Evolutionary conservation across 2,888 invertebrate genomes (phyloP).

Genomic region (Hemaris fuciformis): DNA sequence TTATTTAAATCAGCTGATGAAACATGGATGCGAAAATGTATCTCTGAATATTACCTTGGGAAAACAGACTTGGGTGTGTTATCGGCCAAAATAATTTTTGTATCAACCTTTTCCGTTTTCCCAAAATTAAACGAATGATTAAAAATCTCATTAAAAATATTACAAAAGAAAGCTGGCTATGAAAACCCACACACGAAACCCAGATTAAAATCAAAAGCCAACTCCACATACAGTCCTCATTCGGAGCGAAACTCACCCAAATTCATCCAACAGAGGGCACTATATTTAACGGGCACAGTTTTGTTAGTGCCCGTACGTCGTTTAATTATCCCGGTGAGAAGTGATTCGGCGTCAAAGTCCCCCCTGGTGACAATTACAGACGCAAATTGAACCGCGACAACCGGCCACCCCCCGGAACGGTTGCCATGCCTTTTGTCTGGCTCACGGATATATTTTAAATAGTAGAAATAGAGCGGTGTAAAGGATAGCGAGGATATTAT

Average conservation of each 20-base stretch:
- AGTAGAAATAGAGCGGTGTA: background rate
- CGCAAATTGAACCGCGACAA: constrained; percentile 9
- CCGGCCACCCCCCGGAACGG: constrained; percentile 2
- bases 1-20: too few species aligned
- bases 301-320: constrained; percentile 26
- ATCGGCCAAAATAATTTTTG: too few species aligned
- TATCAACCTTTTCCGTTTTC: background rate
- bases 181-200: background rate
- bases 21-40: too few species aligned
- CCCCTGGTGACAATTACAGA: constrained; percentile 11
- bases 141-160: background rate
- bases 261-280: constrained; percentile 11
- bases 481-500: background rate
- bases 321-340: constrained; percentile 54
- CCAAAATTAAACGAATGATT: background rate
- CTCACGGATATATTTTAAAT: constrained; percentile 1
- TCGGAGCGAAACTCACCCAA: constrained; percentile 20
- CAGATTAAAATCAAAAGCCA: background rate
- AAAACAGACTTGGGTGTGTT: too few species aligned
- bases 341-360: constrained; percentile 47
- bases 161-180: background rate
- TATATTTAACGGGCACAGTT: constrained; percentile 7
- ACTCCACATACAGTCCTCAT: constrained; percentile 13
- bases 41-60: too few species aligned
- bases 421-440: constrained; percentile 4